Evolutionary conservation across 2,113 vertebrate genomes (phyloP).

Genomic region (Chionomys nivalis): DNA sequence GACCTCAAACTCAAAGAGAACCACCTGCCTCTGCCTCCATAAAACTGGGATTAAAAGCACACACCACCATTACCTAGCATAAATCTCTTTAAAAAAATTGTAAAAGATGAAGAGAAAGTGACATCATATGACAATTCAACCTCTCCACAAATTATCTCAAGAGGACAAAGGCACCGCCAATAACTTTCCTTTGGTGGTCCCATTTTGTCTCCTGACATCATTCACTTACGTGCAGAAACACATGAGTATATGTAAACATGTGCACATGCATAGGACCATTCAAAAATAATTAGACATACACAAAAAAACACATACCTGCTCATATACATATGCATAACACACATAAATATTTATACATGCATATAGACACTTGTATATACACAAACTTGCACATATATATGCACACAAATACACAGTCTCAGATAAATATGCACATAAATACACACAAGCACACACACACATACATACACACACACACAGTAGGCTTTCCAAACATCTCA

Average conservation of each 20-base stretch:
- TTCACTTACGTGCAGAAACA: neutral
- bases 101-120: neutral
- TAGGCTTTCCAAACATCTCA: slow-evolving; percentile 73
- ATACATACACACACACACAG: neutral
- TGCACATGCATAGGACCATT: neutral
- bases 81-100: neutral
- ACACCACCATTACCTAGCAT: neutral
- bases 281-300: slow-evolving; percentile 66
- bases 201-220: neutral
- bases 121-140: neutral
- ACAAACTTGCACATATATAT: too few species aligned
- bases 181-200: neutral
- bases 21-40: neutral
- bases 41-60: neutral
- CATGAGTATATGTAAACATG: too few species aligned
- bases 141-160: neutral
- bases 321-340: too few species aligned
- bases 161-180: neutral
- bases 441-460: too few species aligned
- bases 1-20: neutral
- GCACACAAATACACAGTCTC: too few species aligned
- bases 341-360: too few species aligned
- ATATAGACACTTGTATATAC: too few species aligned
- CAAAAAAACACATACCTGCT: slow-evolving; percentile 9
- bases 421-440: slow-evolving; percentile 77